Evolutionary conservation across 2,797 vertebrate species (phyloP).

Genomic region (Propithecus deckenii): DNA sequence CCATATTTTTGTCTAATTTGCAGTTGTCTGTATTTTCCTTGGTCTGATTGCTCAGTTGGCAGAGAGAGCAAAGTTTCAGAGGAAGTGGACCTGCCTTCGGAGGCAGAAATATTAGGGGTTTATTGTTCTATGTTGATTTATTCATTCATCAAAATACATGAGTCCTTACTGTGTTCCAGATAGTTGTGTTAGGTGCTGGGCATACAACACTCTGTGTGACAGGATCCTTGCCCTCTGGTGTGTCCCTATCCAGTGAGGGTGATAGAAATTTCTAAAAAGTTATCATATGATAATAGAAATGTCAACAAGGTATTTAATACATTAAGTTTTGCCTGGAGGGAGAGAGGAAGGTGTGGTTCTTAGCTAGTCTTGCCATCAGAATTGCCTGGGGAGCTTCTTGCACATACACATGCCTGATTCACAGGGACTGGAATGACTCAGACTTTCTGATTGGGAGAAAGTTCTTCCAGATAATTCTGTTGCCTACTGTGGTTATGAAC

Average conservation of each 20-base stretch:
- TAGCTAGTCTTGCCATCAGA: neutral
- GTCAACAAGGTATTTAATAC: too few species aligned
- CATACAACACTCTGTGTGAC: fast-evolving
- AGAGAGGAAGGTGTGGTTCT: neutral
- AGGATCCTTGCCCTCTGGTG: neutral
- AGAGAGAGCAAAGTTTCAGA: neutral
- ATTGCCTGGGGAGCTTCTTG: neutral
- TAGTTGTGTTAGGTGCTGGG: neutral
- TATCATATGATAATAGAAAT: neutral
- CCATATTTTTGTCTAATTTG: neutral
- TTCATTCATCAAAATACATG: neutral
- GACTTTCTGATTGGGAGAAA: neutral
- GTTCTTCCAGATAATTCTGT: neutral
- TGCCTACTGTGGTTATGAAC: too few species aligned
- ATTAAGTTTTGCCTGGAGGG: neutral
- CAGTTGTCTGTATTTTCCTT: neutral
- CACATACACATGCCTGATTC: fast-evolving
- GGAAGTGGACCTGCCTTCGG: neutral
- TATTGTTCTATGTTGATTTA: neutral
- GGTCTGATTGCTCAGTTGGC: neutral
- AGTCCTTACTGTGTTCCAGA: too few species aligned
- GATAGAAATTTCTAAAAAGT: neutral
- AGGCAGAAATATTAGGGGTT: neutral
- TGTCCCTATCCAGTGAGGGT: neutral
- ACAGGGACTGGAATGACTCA: neutral